A percentile compares a stretch with the other conserved stretches of the same genome.
phyloP scores from a whole-genome alignment of 35 echinoderm and acorn worm species.

The Heliocidaris erythrogramma region DNA sequence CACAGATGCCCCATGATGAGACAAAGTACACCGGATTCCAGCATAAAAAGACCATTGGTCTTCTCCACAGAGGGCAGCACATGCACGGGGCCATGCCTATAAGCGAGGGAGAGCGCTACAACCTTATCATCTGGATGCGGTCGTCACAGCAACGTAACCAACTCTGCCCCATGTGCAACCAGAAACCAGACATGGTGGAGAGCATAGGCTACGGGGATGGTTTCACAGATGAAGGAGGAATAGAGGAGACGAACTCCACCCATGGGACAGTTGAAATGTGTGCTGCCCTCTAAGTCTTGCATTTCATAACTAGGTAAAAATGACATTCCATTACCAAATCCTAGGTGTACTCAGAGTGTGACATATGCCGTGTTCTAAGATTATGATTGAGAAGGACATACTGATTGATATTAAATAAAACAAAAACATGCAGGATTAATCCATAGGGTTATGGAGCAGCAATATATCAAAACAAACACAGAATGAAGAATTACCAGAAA shows the following conservation, averaged over 20 bases:
- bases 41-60: constrained; percentile 81
- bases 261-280: constrained; percentile 73
- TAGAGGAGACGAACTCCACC: not conserved
- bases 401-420: too few relatives aligned
- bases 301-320: not conserved
- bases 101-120: constrained; percentile 82
- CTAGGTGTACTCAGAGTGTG: too few relatives aligned
- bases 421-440: too few relatives aligned
- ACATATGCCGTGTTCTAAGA: too few relatives aligned
- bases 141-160: constrained; percentile 79
- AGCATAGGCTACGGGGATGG: constrained; percentile 92
- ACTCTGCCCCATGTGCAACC: constrained; percentile 92
- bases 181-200: constrained; percentile 71
- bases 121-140: constrained; percentile 97
- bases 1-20: constrained; percentile 66
- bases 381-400: too few relatives aligned
- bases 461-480: too few relatives aligned
- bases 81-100: constrained; percentile 93
- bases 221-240: constrained; percentile 55
- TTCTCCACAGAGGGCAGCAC: constrained; percentile 94
- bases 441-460: too few relatives aligned
- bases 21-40: constrained; percentile 60
- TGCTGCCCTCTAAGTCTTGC: constrained; percentile 47
- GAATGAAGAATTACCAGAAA: too few relatives aligned
- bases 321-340: too few relatives aligned